Evolutionary conservation across 2,113 vertebrate genomes (phyloP).

Genomic region (Poeciliopsis occidentalis): DNA sequence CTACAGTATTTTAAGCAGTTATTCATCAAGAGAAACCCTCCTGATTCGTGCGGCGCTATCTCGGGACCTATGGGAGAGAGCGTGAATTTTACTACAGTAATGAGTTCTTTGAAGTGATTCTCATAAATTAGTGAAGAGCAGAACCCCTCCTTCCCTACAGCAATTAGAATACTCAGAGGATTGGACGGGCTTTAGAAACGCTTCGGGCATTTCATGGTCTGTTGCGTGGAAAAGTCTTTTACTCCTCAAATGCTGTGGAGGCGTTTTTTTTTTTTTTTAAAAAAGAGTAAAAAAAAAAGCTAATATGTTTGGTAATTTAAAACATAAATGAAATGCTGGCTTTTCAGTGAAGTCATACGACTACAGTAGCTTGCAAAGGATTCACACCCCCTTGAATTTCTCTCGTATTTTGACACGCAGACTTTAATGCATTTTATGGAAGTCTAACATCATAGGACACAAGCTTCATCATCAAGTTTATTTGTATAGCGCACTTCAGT

Average conservation of each 20-base stretch:
- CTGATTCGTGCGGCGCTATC: constrained; percentile 32
- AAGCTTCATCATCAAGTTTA: too few relatives aligned
- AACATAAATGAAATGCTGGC: constrained; percentile 2
- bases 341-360: not conserved
- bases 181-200: constrained; percentile 58
- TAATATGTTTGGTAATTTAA: constrained; percentile 43
- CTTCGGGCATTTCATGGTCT: constrained; percentile 71
- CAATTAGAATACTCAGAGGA: constrained; percentile 74
- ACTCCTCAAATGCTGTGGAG: constrained; percentile 24
- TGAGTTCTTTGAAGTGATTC: constrained; percentile 73
- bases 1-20: constrained; percentile 56
- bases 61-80: constrained; percentile 45
- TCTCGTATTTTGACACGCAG: not conserved
- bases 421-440: not conserved
- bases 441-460: not conserved
- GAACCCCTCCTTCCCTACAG: constrained; percentile 34
- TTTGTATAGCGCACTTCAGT: too few relatives aligned
- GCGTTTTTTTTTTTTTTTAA: too few relatives aligned
- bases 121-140: constrained; percentile 74
- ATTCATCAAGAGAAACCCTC: constrained; percentile 52
- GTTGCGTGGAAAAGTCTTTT: constrained; percentile 49
- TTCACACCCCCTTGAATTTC: not conserved
- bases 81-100: constrained; percentile 60
- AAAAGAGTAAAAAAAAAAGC: not conserved
- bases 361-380: not conserved